Conservation (phyloP, 2,888 invertebrate genomes). For the Tanypteryx hageni region DNA sequence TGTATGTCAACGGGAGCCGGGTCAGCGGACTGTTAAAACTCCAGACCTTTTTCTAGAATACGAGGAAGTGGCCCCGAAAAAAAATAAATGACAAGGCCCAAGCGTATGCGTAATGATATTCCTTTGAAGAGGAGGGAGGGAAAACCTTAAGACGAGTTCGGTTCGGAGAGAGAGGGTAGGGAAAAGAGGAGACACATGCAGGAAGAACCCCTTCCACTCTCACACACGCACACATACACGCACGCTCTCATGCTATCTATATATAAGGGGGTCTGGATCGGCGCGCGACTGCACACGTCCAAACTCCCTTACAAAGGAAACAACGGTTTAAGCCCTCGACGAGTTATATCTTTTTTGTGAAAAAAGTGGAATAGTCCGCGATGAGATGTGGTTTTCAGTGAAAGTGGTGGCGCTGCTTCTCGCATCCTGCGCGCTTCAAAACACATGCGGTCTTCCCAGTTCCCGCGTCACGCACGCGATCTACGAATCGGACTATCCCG, state of each 20-base stretch:
- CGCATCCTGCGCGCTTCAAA: not conserved
- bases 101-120: not conserved
- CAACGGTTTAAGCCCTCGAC: not conserved
- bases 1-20: not conserved
- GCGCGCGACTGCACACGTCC: not conserved
- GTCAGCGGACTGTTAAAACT: not conserved
- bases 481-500: not conserved
- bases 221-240: not conserved
- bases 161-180: not conserved
- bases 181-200: not conserved
- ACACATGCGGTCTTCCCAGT: not conserved
- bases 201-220: not conserved
- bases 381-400: not conserved
- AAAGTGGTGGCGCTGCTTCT: not conserved
- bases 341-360: not conserved
- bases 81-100: not conserved
- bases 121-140: not conserved
- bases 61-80: slow-evolving; percentile 18
- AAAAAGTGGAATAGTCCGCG: not conserved
- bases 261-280: not conserved
- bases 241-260: not conserved
- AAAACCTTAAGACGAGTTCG: not conserved
- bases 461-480: not conserved
- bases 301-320: not conserved
- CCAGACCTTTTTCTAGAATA: not conserved